These are phyloP conservation scores for Synergus gifuensis DNA, from an alignment of 2,888 invertebrate species.

Conservation along the genomic window DNA sequence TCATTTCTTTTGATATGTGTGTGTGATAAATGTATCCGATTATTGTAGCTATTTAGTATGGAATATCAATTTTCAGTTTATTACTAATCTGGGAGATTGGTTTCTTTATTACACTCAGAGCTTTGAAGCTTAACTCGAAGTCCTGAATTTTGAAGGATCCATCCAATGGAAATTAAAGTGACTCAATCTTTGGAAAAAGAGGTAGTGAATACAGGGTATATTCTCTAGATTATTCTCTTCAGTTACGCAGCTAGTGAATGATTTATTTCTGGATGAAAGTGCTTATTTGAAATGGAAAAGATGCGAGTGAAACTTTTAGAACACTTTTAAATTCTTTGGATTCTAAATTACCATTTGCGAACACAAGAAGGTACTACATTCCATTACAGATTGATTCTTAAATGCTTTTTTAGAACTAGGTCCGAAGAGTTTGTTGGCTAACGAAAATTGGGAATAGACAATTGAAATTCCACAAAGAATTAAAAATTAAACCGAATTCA, in stretches of 20 bases:
- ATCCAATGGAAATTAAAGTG: neutral
- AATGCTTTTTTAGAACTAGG: neutral
- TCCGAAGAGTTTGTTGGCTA: neutral
- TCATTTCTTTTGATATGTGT: neutral
- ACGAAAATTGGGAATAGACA: neutral
- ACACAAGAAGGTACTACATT: neutral
- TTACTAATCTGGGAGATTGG: neutral
- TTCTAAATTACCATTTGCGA: neutral
- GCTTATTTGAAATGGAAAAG: slow-evolving; percentile 6
- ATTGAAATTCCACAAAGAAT: too few relatives aligned
- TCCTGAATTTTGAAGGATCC: neutral
- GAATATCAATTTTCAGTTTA: neutral
- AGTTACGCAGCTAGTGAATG: neutral
- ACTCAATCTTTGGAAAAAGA: slow-evolving; percentile 8
- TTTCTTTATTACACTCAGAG: neutral
- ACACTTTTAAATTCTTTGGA: neutral
- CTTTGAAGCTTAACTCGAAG: neutral
- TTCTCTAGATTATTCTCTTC: slow-evolving; percentile 12
- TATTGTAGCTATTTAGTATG: neutral
- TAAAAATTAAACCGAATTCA: neutral
- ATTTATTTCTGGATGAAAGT: neutral
- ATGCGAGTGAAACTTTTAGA: slow-evolving; percentile 4
- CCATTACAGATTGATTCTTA: neutral
- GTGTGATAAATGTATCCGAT: neutral
- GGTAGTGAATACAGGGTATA: neutral